A percentile compares a stretch with the other conserved stretches of the same genome.
phyloP scores from a whole-genome alignment of 1,140 invertebrate genomes.

The Euborellia annulipes region DNA sequence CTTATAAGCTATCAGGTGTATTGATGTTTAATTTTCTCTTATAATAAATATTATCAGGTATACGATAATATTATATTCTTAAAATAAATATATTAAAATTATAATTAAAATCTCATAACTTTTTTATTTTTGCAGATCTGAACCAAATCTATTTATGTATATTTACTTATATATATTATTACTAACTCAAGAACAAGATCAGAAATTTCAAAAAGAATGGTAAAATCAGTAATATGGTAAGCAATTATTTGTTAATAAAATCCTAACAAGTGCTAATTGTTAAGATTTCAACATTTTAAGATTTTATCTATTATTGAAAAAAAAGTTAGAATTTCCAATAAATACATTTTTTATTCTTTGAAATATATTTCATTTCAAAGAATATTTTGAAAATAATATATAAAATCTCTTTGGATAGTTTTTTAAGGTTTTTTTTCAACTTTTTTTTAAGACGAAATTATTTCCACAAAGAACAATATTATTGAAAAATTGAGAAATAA shows the following conservation, averaged over 20 bases:
- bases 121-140: too few species aligned
- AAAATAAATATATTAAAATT: constrained; percentile 1
- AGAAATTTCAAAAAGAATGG: neutral
- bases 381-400: neutral
- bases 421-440: neutral
- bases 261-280: neutral
- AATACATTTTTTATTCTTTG: constrained; percentile 1
- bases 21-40: neutral
- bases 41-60: neutral
- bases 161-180: too few species aligned
- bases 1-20: too few species aligned
- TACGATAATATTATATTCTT: neutral
- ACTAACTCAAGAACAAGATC: neutral
- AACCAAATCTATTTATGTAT: too few species aligned
- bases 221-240: neutral
- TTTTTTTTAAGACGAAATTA: neutral
- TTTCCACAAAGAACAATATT: too few species aligned
- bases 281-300: constrained; percentile 1
- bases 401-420: neutral
- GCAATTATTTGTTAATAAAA: neutral
- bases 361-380: neutral
- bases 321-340: neutral
- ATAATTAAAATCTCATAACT: neutral
- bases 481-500: too few species aligned
- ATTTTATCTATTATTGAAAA: neutral